Conservation (phyloP, 2,888 invertebrate genomes). For the Synergus umbraculus region DNA sequence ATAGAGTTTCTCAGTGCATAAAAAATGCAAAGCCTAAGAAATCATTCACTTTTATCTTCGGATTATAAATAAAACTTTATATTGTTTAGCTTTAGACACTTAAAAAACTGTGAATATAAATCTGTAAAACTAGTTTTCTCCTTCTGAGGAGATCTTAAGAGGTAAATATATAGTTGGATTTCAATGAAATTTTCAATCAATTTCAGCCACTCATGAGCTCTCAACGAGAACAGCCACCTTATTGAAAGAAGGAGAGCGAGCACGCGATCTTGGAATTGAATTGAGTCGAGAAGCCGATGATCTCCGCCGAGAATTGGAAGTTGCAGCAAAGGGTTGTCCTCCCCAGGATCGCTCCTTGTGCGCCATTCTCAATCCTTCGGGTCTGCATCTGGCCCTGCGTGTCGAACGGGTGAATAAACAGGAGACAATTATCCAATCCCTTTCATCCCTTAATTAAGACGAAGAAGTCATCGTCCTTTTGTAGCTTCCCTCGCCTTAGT, state of each 20-base stretch:
- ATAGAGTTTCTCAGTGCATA: too few species aligned
- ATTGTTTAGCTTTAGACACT: too few species aligned
- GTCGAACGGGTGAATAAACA: conserved; percentile 80
- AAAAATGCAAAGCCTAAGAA: too few species aligned
- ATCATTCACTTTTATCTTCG: too few species aligned
- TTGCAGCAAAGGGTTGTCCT: conserved; percentile 83
- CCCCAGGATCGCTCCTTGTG: conserved; percentile 86
- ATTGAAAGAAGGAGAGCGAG: conserved; percentile 80
- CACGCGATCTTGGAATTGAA: conserved; percentile 79
- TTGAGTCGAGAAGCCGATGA: conserved; percentile 82
- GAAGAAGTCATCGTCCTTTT: conserved; percentile 43
- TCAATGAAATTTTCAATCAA: conserved; percentile 41
- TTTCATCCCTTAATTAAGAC: conserved; percentile 50
- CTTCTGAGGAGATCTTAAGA: too few species aligned
- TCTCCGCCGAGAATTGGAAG: conserved; percentile 81
- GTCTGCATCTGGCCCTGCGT: conserved; percentile 83
- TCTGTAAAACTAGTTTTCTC: neutral
- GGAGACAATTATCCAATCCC: conserved; percentile 48
- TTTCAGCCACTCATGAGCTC: conserved; percentile 81
- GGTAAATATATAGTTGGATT: neutral
- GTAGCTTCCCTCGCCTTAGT: neutral
- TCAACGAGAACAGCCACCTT: conserved; percentile 80
- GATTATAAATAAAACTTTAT: too few species aligned
- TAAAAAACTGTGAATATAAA: too few species aligned
- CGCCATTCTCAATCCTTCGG: conserved; percentile 86